Base-by-base conservation (phyloP, 2,888 invertebrate genomes). In the Erebia epiphron region DNA sequence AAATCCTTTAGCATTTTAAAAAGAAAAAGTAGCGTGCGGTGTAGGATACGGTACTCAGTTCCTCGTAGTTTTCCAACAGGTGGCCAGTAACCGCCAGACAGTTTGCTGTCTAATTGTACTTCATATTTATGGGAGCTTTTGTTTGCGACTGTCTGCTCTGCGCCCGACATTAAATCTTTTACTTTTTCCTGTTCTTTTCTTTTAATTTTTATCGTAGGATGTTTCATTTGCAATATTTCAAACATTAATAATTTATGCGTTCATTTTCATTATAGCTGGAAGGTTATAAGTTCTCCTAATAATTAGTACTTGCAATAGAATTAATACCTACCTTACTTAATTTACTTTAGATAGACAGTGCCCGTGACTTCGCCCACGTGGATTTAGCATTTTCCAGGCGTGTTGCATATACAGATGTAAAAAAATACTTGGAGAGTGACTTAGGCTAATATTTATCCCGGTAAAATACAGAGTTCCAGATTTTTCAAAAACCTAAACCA, bases 41-140 rank as follows among this genome's bases (percentile, higher is more conserved):
- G 13, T 1, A 16, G 56, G n/a, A 46, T 56, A 67, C 67, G 56
- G 56, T 16, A 16, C 46, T 46, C n/a, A 49, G 58, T 67, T 67
- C n/a, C 46, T 49, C 46, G 49, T 67, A 67, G 58, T 60, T 60
- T 35, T 68, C 78, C 86, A 86, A 87, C 88, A 88, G 86, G 88
- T 89, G 85, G 77, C 76, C 57, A 75, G 63, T 61, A 58, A 35
- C 63, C 49, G 67, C 75, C 78, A 82, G 79, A 77, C 79, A 74
- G 79, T 77, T 76, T 73, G 73, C 78, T 75, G 76, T 76, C 80
- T 87, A 85, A 87, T 86, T 86, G 85, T 82, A 82, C 81, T 84
- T 84, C 82, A 85, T 84, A 88, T 89, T 87, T 88, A 87, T 85
- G 86, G 85, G 75, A 75, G 77, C 82, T 83, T 83, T 80, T 80